A percentile compares a stretch with the other conserved stretches of the same genome.
These are phyloP conservation scores for Pantherophis guttatus DNA, from an alignment of 2,113 vertebrate species.

Conservation along the genomic window DNA sequence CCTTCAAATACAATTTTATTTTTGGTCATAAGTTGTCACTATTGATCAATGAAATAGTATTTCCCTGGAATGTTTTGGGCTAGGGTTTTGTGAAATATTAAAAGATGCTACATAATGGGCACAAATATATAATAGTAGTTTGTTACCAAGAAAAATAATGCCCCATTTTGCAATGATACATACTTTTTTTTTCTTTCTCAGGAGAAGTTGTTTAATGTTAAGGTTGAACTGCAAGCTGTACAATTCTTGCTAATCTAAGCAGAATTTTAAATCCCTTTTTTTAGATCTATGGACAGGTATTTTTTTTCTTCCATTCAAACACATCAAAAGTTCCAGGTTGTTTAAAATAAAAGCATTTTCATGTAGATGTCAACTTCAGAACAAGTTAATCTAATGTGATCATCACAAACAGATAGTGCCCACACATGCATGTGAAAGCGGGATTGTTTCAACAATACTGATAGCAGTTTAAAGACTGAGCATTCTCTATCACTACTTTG, in stretches of 20 bases:
- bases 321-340: neutral
- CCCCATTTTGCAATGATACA: conserved; percentile 11
- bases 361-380: neutral
- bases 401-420: neutral
- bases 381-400: neutral
- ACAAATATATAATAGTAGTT: conserved; percentile 37
- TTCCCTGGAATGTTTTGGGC: conserved; percentile 39
- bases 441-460: neutral
- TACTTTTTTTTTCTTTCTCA: neutral
- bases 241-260: neutral
- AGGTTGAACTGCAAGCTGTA: neutral
- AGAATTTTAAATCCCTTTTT: neutral
- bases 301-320: neutral
- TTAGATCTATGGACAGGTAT: neutral
- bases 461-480: neutral
- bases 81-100: conserved; percentile 44
- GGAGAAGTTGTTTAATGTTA: neutral
- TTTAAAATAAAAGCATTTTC: neutral
- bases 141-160: conserved; percentile 33
- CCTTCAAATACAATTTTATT: conserved; percentile 31
- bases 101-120: conserved; percentile 25
- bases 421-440: neutral
- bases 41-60: conserved; percentile 51
- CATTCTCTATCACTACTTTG: neutral
- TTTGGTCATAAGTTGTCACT: conserved; percentile 27